phyloP scores from a whole-genome alignment of 1,140 invertebrate genomes.

The Dendroctonus valens region DNA sequence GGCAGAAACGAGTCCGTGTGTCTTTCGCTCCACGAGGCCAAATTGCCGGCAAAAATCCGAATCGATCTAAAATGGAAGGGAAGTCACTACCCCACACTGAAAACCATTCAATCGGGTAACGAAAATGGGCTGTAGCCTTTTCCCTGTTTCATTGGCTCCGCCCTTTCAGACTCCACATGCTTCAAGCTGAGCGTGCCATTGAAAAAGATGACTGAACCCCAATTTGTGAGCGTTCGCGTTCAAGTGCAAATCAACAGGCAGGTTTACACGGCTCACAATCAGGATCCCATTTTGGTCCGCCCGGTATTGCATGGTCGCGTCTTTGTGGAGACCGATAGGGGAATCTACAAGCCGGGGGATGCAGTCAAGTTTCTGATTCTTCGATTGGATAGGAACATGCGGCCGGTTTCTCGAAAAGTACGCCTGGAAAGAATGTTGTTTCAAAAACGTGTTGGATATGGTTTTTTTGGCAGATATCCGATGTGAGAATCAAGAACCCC shows the following conservation, averaged over 20 bases:
- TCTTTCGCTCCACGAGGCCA: constrained; percentile 33
- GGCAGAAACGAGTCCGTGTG: constrained; percentile 46
- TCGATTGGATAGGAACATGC: constrained; percentile 54
- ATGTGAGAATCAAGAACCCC: constrained; percentile 63
- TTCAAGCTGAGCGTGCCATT: constrained; percentile 40
- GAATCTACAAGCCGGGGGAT: constrained; percentile 65
- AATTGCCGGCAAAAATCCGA: constrained; percentile 32
- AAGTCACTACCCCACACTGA: constrained; percentile 34
- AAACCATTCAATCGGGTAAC: constrained; percentile 39
- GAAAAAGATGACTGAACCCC: constrained; percentile 28
- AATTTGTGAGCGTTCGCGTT: constrained; percentile 46
- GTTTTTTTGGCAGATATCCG: constrained; percentile 50
- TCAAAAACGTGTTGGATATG: not conserved
- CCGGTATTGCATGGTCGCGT: constrained; percentile 50
- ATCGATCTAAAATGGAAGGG: constrained; percentile 44
- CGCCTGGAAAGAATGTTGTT: not conserved
- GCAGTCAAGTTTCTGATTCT: constrained; percentile 58
- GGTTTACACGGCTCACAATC: constrained; percentile 53
- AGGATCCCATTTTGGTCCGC: constrained; percentile 54
- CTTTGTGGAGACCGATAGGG: constrained; percentile 56
- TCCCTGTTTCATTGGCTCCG: no score
- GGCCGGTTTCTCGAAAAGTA: constrained; percentile 50
- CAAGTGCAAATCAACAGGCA: constrained; percentile 49
- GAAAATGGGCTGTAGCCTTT: no score
- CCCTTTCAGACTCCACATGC: constrained; percentile 39